These are phyloP conservation scores for Monoplex corrugatus DNA, from an alignment of 2,888 invertebrate species.

Conservation along the genomic window DNA sequence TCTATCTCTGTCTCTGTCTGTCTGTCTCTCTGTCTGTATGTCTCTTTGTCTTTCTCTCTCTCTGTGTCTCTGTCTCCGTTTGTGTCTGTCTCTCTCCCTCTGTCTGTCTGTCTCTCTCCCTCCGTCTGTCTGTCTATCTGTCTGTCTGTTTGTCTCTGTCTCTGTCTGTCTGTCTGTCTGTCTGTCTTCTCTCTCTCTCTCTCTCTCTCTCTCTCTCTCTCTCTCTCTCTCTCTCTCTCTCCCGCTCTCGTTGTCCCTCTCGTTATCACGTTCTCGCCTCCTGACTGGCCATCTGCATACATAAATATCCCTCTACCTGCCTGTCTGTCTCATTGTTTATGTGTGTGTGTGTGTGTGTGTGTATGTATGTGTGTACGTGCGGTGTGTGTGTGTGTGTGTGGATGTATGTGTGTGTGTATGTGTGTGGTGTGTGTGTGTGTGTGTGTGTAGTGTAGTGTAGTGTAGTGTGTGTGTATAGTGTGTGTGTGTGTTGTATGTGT, in stretches of 20 bases:
- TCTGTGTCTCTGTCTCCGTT: too few relatives aligned
- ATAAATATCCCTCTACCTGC: background rate
- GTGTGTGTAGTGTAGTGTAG: too few relatives aligned
- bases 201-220: background rate
- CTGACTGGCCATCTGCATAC: too few relatives aligned
- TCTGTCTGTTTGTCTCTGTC: background rate
- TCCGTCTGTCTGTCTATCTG: background rate
- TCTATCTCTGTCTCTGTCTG: too few relatives aligned
- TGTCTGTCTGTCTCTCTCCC: too few relatives aligned
- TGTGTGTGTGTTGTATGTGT: background rate
- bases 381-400: too few relatives aligned
- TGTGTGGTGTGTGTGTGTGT: background rate
- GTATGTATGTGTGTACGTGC: background rate
- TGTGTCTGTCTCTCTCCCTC: too few relatives aligned
- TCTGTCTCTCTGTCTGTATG: too few relatives aligned
- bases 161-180: background rate
- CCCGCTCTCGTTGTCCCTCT: background rate
- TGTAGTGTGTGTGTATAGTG: background rate
- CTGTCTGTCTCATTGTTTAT: background rate
- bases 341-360: background rate
- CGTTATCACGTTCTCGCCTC: background rate
- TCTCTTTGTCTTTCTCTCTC: too few relatives aligned
- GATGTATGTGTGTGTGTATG: background rate
- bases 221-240: background rate
- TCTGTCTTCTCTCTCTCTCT: slow-evolving; percentile 9